These are phyloP conservation scores for Apolygus lucorum DNA, from an alignment of 1,140 invertebrate genomes.

Conservation along the genomic window DNA sequence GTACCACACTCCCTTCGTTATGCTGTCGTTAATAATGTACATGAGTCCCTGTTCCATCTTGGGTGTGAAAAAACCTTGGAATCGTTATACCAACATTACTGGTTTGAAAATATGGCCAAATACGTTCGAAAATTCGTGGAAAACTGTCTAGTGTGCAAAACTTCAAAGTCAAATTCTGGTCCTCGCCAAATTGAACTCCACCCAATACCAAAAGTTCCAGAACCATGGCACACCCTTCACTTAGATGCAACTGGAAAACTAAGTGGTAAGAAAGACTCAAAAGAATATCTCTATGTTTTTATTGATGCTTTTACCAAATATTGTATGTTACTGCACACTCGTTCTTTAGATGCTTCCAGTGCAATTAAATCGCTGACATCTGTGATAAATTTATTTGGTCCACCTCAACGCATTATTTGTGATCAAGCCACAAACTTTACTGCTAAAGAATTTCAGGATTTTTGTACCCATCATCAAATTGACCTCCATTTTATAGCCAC, in stretches of 20 bases:
- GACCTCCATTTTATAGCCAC: too few relatives aligned
- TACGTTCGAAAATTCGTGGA: constrained; percentile 13
- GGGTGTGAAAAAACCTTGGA: not conserved
- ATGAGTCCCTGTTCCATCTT: not conserved
- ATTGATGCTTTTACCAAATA: constrained; percentile 19
- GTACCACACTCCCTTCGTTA: not conserved
- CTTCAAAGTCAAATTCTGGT: constrained; percentile 1
- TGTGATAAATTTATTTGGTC: not conserved
- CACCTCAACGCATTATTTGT: not conserved
- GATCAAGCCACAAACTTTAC: constrained; percentile 30
- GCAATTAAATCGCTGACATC: not conserved
- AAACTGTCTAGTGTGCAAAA: constrained; percentile 19
- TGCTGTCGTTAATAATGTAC: not conserved
- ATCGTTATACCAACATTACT: not conserved
- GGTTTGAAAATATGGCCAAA: constrained; percentile 21
- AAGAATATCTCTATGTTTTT: not conserved
- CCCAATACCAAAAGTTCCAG: constrained; percentile 4
- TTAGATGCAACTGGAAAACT: constrained; percentile 13
- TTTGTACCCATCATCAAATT: constrained; percentile 32
- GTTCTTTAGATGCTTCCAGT: not conserved
- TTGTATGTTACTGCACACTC: constrained; percentile 26
- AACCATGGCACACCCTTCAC: not conserved
- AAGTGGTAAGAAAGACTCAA: too few relatives aligned
- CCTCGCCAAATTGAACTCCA: constrained; percentile 10
- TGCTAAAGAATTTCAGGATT: constrained; percentile 34